A percentile compares a stretch with the other conserved stretches of the same genome.
These are phyloP conservation scores for Peromyscus maniculatus DNA, from an alignment of 2,113 vertebrate genomes.

Conservation along the genomic window DNA sequence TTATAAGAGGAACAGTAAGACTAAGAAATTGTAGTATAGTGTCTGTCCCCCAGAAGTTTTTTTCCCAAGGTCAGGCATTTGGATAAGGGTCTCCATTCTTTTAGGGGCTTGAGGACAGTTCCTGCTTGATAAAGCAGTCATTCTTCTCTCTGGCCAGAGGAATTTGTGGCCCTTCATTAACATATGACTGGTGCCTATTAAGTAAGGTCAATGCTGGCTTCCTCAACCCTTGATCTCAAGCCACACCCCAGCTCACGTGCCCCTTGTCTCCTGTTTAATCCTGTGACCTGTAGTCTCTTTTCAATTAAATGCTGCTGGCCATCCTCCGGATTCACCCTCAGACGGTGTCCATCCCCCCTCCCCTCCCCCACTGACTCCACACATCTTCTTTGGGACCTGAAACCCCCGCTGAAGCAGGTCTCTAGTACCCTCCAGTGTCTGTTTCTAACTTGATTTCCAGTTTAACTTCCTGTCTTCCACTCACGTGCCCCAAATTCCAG, in stretches of 20 bases:
- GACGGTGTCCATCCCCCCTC: too few relatives aligned
- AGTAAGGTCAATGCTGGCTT: too few relatives aligned
- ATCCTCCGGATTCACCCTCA: too few relatives aligned
- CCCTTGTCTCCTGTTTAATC: too few relatives aligned
- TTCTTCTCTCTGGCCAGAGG: not conserved
- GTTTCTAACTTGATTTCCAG: not conserved
- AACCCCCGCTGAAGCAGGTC: not conserved
- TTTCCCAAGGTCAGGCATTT: not conserved
- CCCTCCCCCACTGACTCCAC: too few relatives aligned
- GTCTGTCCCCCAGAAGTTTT: not conserved
- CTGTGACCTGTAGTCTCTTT: too few relatives aligned
- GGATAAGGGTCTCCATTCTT: too few relatives aligned
- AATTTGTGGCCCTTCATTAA: not conserved
- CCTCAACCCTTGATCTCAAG: too few relatives aligned
- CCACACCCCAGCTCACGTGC: not conserved
- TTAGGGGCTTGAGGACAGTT: too few relatives aligned
- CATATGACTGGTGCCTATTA: not conserved
- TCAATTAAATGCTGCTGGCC: too few relatives aligned
- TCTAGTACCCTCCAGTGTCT: not conserved
- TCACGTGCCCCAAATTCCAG: not conserved
- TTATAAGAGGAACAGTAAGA: not conserved
- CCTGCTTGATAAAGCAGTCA: not conserved
- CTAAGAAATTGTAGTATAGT: not conserved
- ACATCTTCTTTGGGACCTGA: not conserved
- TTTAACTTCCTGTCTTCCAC: not conserved